A percentile compares a stretch with the other conserved stretches of the same genome.
phyloP scores from a whole-genome alignment of 2,888 invertebrate genomes.

The Crioceris asparagi region DNA sequence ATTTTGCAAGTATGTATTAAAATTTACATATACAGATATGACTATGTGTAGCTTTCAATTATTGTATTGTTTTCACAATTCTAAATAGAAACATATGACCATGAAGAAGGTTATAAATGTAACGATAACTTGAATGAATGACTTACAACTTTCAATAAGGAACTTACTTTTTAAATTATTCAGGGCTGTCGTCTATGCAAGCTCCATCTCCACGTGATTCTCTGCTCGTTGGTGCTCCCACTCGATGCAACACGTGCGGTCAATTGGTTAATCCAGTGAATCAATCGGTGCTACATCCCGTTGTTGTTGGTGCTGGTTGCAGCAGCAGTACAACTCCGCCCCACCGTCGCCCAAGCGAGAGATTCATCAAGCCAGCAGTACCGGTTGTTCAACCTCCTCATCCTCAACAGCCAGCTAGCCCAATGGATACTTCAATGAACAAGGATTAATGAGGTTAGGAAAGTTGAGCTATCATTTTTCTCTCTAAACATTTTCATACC shows the following conservation, averaged over 20 bases:
- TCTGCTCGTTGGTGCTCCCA: conserved; percentile 35
- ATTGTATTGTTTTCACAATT: too few relatives aligned
- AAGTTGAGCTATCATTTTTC: too few relatives aligned
- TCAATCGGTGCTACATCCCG: conserved; percentile 38
- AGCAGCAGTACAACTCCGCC: conserved; percentile 43
- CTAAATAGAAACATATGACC: too few relatives aligned
- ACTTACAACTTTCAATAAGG: too few relatives aligned
- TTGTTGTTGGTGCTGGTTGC: conserved; percentile 32
- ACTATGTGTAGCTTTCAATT: too few relatives aligned
- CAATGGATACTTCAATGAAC: conserved; percentile 58
- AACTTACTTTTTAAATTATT: conserved; percentile 6
- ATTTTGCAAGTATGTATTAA: too few relatives aligned
- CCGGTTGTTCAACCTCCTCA: conserved; percentile 46
- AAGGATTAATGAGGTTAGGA: conserved; percentile 34
- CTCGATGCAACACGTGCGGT: conserved; percentile 63
- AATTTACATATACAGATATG: too few relatives aligned
- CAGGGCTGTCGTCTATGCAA: conserved; percentile 32
- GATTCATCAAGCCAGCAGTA: conserved; percentile 80
- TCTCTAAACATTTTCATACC: too few relatives aligned
- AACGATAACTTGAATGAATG: too few relatives aligned
- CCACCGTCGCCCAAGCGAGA: conserved; percentile 56
- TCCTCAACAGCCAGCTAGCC: conserved; percentile 50
- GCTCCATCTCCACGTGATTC: conserved; percentile 37
- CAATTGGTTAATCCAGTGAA: conserved; percentile 45
- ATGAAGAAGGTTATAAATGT: too few relatives aligned